phyloP scores from a whole-genome alignment of 2,888 invertebrate species.

The Eupithecia insigniata region DNA sequence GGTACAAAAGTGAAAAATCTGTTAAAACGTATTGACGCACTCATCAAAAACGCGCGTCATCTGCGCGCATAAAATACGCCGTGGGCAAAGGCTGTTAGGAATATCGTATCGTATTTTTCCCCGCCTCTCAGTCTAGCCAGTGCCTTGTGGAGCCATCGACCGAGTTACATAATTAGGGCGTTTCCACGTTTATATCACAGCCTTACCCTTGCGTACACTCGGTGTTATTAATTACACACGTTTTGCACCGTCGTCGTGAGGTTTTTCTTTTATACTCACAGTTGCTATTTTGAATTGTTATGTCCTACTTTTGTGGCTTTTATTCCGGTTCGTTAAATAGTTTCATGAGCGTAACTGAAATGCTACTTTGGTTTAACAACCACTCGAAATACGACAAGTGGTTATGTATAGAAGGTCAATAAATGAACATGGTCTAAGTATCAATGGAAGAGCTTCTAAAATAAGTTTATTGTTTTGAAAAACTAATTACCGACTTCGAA shows the following conservation, averaged over 20 bases:
- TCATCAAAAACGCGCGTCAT: too few species aligned
- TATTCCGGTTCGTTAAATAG: constrained; percentile 5
- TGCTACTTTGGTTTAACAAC: constrained; percentile 2
- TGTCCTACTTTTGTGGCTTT: neutral
- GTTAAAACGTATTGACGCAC: too few species aligned
- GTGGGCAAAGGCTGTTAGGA: too few species aligned
- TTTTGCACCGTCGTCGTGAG: constrained; percentile 31
- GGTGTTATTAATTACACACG: constrained; percentile 39
- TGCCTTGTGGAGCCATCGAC: constrained; percentile 29
- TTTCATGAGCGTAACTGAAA: constrained; percentile 2
- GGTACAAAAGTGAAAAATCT: too few species aligned
- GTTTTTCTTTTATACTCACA: constrained; percentile 25
- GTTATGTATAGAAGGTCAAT: neutral
- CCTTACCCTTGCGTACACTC: constrained; percentile 33
- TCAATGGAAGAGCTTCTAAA: neutral
- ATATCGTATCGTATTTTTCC: neutral
- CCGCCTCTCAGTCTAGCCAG: constrained; percentile 18
- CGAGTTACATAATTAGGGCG: constrained; percentile 42
- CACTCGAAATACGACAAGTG: neutral
- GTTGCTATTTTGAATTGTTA: constrained; percentile 3
- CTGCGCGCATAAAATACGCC: too few species aligned
- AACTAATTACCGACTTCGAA: too few species aligned
- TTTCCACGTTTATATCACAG: constrained; percentile 40
- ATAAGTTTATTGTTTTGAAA: too few species aligned
- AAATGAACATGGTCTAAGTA: neutral